Conservation (phyloP, 2,888 invertebrate species). For the Dinocampus coccinellae region DNA sequence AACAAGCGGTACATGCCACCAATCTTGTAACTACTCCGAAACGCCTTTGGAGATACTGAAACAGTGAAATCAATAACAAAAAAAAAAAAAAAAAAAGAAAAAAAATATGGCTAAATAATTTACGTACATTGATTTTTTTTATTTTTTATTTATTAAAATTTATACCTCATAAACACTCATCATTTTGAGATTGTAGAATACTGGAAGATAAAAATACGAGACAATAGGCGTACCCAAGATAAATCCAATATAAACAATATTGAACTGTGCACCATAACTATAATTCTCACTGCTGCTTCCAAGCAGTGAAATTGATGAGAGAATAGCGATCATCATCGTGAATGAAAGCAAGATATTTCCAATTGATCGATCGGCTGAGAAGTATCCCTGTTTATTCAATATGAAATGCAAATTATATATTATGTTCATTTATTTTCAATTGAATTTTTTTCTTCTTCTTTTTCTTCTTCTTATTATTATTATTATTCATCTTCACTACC, state of each 20-base stretch:
- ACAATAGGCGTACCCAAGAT: constrained; percentile 83
- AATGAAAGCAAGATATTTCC: constrained; percentile 85
- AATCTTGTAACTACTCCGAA: constrained; percentile 72
- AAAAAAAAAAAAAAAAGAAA: too few species aligned
- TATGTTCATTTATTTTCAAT: not conserved
- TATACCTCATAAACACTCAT: constrained; percentile 89
- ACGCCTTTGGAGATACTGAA: constrained; percentile 75
- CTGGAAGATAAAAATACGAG: constrained; percentile 84
- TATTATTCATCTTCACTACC: constrained; percentile 29
- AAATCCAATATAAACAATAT: constrained; percentile 83
- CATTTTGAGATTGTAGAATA: constrained; percentile 85
- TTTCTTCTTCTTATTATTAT: too few species aligned
- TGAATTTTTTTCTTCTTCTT: not conserved
- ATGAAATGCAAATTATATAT: not conserved
- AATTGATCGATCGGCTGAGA: constrained; percentile 86
- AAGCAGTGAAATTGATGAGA: constrained; percentile 91
- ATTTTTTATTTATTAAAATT: not conserved
- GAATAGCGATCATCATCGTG: constrained; percentile 93
- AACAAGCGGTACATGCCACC: constrained; percentile 73
- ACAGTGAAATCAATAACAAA: constrained; percentile 50
- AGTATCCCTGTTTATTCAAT: constrained; percentile 77
- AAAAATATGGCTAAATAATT: not conserved
- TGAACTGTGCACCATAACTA: constrained; percentile 84
- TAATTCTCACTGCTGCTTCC: constrained; percentile 92
- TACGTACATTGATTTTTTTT: not conserved